These are phyloP conservation scores for Manacus vitellinus DNA, from an alignment of 2,113 vertebrate genomes.

Conservation along the genomic window DNA sequence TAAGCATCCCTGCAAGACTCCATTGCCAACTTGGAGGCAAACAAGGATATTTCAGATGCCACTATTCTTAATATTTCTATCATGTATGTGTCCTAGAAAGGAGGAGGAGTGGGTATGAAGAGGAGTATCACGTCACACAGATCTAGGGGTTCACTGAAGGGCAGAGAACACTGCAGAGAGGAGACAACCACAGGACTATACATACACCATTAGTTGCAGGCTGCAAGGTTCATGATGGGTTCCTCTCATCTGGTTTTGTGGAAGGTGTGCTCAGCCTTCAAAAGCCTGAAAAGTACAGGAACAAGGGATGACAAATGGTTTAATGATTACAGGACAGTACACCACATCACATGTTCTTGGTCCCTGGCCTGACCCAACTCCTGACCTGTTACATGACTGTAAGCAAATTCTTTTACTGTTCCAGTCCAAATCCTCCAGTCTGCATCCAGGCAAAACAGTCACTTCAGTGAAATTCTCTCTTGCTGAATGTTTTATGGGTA, in stretches of 20 bases:
- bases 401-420: constrained; percentile 19
- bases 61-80: not conserved
- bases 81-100: not conserved
- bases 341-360: not conserved
- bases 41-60: not conserved
- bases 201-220: not conserved
- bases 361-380: constrained; percentile 16
- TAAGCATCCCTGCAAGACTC: not conserved
- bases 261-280: not conserved
- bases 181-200: not conserved
- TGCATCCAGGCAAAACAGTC: constrained; percentile 9
- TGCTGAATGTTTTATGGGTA: not conserved
- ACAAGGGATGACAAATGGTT: not conserved
- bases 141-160: not conserved
- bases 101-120: not conserved
- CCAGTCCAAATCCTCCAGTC: not conserved
- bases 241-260: not conserved
- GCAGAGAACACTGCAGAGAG: not conserved
- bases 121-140: not conserved
- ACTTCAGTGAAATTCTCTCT: not conserved
- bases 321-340: not conserved
- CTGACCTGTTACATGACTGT: not conserved
- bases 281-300: not conserved
- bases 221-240: not conserved
- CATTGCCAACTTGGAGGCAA: not conserved